phyloP scores from a whole-genome alignment of 2,888 invertebrate genomes.

The Uropetala carovei region DNA sequence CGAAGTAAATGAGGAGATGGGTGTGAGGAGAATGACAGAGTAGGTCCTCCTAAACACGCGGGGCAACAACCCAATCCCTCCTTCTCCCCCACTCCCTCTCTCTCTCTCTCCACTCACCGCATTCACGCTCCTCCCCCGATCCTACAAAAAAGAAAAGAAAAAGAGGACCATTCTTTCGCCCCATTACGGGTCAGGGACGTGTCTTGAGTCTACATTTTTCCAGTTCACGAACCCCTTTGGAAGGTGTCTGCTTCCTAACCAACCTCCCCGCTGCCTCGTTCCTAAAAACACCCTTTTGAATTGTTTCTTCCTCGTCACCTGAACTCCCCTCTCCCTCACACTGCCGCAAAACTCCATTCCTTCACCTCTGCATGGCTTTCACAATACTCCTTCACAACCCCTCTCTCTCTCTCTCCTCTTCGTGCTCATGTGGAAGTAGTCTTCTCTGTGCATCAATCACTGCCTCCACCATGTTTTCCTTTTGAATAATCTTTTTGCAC shows the following conservation, averaged over 20 bases:
- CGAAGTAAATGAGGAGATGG: neutral
- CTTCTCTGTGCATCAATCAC: conserved; percentile 54
- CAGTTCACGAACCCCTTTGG: neutral
- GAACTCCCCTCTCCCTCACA: neutral
- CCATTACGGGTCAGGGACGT: conserved; percentile 47
- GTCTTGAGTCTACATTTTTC: neutral
- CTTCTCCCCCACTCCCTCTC: neutral
- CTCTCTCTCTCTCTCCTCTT: neutral
- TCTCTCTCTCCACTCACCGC: neutral
- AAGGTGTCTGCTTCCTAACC: neutral
- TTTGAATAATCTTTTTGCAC: conserved; percentile 51
- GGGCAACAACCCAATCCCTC: conserved; percentile 27
- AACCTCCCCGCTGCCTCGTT: neutral
- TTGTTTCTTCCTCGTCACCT: neutral
- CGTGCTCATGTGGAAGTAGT: conserved; percentile 28
- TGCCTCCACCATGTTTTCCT: conserved; percentile 56
- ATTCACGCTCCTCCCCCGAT: neutral
- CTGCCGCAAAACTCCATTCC: neutral
- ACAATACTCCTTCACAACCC: conserved; percentile 1
- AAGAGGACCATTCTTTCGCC: conserved; percentile 7
- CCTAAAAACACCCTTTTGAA: neutral
- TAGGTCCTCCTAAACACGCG: neutral
- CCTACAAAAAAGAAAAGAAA: neutral
- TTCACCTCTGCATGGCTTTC: conserved; percentile 15
- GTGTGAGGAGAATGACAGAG: conserved; percentile 10